Evolutionary conservation across 2,888 invertebrate species (phyloP).

Genomic region (Eumerus sabulonum): DNA sequence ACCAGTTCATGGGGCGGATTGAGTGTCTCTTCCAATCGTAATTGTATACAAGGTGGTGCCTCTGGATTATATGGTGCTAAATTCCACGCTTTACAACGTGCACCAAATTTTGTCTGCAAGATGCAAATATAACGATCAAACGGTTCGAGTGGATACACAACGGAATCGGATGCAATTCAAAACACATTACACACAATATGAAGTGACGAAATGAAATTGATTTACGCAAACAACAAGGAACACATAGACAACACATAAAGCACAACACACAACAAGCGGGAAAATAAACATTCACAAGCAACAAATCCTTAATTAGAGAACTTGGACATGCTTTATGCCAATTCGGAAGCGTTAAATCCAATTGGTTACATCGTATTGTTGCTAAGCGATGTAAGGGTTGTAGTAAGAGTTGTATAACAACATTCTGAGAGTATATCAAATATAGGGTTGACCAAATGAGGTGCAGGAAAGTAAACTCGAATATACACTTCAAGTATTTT

Average conservation of each 20-base stretch:
- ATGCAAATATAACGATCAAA: neutral
- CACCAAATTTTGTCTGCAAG: constrained; percentile 88
- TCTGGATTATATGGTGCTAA: constrained; percentile 82
- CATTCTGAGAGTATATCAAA: too few species aligned
- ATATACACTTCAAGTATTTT: too few species aligned
- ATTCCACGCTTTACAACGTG: constrained; percentile 89
- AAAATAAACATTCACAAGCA: constrained; percentile 27
- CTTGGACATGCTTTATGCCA: constrained; percentile 41
- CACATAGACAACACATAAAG: constrained; percentile 45
- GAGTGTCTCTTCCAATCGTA: constrained; percentile 83
- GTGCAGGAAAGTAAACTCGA: too few species aligned
- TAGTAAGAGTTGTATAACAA: too few species aligned
- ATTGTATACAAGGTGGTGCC: constrained; percentile 81
- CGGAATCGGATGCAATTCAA: neutral
- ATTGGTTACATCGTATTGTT: neutral
- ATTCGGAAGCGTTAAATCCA: constrained; percentile 40
- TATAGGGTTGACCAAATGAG: too few species aligned
- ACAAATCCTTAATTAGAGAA: neutral
- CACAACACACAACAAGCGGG: constrained; percentile 29
- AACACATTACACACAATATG: constrained; percentile 23
- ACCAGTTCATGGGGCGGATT: constrained; percentile 76
- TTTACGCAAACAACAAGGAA: too few species aligned
- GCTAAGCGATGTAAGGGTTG: too few species aligned
- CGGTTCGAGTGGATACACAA: too few species aligned
- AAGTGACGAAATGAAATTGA: too few species aligned